These are phyloP conservation scores for Xyrichtys novacula DNA, from an alignment of 2,797 vertebrate genomes.

Conservation along the genomic window DNA sequence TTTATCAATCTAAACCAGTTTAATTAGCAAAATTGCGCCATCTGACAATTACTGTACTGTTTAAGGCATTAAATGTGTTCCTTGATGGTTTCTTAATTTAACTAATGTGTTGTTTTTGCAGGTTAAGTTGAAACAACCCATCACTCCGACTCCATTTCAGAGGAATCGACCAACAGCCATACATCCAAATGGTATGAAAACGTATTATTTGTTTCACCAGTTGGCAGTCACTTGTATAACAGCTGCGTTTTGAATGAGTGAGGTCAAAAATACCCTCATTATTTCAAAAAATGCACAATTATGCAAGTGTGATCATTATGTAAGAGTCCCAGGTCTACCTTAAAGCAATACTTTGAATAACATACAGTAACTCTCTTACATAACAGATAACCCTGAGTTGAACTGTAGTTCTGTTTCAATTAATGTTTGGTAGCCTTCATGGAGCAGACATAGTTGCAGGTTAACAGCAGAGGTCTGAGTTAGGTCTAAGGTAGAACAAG, in stretches of 20 bases:
- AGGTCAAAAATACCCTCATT: background rate
- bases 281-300: slow-evolving; percentile 5
- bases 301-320: slow-evolving; percentile 1
- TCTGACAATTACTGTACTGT: no score
- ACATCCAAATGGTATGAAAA: slow-evolving; percentile 61
- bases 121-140: slow-evolving; percentile 84
- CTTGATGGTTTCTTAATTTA: background rate
- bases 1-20: background rate
- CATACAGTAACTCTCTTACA: background rate
- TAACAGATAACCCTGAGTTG: background rate
- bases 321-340: background rate
- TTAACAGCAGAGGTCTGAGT: slow-evolving; percentile 39
- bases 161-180: slow-evolving; percentile 41
- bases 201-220: background rate
- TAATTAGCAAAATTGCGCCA: no score
- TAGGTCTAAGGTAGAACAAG: slow-evolving; percentile 41
- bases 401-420: slow-evolving; percentile 12
- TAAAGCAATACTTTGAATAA: slow-evolving; percentile 4
- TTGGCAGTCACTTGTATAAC: background rate
- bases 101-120: slow-evolving; percentile 38
- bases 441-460: slow-evolving; percentile 44
- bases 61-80: no score
- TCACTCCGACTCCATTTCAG: slow-evolving; percentile 80
- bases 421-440: slow-evolving; percentile 21
- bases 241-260: background rate